Evolutionary conservation across 2,113 vertebrate species (phyloP).

Genomic region (Lepisosteus oculatus): DNA sequence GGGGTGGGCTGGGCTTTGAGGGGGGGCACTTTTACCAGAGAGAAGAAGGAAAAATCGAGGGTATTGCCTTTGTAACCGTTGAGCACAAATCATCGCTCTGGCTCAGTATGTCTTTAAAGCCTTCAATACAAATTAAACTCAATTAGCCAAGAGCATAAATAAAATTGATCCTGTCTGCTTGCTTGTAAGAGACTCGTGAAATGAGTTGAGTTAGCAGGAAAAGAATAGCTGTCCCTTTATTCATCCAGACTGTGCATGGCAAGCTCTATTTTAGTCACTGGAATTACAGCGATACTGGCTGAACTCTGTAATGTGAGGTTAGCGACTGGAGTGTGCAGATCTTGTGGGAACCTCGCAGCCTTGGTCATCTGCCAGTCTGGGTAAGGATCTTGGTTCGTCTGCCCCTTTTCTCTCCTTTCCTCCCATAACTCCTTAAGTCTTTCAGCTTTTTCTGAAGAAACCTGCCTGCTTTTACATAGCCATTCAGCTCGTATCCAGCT

Average conservation of each 20-base stretch:
- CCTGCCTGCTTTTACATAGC: too few species aligned
- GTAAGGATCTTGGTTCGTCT: too few species aligned
- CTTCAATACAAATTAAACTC: slow-evolving; percentile 13
- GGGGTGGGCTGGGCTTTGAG: not conserved
- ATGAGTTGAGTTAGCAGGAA: slow-evolving; percentile 24
- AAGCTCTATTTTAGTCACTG: not conserved
- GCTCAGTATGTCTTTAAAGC: not conserved
- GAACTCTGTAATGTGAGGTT: not conserved
- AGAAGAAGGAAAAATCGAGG: not conserved
- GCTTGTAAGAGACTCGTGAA: slow-evolving; percentile 9
- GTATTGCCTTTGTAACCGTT: not conserved
- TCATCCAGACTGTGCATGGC: not conserved
- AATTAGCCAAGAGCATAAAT: slow-evolving; percentile 9
- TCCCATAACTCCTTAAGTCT: too few species aligned
- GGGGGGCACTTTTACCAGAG: not conserved
- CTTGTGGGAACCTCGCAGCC: not conserved
- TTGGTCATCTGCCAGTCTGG: too few species aligned
- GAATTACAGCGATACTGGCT: not conserved
- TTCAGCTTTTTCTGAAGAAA: too few species aligned
- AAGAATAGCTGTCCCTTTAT: slow-evolving; percentile 14
- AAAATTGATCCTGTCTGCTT: slow-evolving; percentile 8
- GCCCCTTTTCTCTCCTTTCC: too few species aligned
- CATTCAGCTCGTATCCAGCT: too few species aligned
- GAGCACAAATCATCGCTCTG: slow-evolving; percentile 4
- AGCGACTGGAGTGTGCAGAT: not conserved